Base-by-base conservation (phyloP, 2,888 invertebrate genomes). In the Ophraella communa region DNA sequence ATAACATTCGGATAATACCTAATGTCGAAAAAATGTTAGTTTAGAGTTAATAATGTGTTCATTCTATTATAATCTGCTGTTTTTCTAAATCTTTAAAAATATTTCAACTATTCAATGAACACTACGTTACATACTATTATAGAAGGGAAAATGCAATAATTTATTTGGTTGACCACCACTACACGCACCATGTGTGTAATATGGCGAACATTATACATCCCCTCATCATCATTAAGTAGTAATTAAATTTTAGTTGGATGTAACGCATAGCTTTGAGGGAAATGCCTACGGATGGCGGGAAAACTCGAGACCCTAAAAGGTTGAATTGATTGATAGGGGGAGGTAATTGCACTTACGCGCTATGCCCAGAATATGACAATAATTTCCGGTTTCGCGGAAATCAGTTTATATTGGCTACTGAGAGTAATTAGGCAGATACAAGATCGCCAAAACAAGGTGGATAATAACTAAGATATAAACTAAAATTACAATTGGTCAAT, bases 201-300 rank as follows among this genome's bases (percentile, higher is more conserved):
- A 73, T 68, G 67, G 66, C 67, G 52, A 54, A 65, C 68, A 59
- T 62, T 55, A 59, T 33, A 47, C 59, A 51, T 62, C 64, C 67
- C 73, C 69, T 68, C 66, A 69, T 71, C 67, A 69, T 70, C 71
- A 71, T 73, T 71, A 71, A 67, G 67, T 57, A 64, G 60, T 73
- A 73, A 73, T 73, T 71, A 71, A 69, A 73, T 71, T 69, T 67
- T 61, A 62, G 63, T 67, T 62, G 42, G 52, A 60, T 59, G 35
- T 57, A 53, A 57, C 56, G 53, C 59, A 35, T 61, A 20, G 61
- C 59, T 64, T 49, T 35, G 53, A 47, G 57, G 61, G 52, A 47
- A 61, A 20, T 27, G 61, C 52, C 65, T 56, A 53, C 27, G 65
- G 61, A 65, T 53, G 53, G 30, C 57, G 52, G 65, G 57, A 65